phyloP scores from a whole-genome alignment of 2,113 vertebrate genomes.

The Athene noctua region DNA sequence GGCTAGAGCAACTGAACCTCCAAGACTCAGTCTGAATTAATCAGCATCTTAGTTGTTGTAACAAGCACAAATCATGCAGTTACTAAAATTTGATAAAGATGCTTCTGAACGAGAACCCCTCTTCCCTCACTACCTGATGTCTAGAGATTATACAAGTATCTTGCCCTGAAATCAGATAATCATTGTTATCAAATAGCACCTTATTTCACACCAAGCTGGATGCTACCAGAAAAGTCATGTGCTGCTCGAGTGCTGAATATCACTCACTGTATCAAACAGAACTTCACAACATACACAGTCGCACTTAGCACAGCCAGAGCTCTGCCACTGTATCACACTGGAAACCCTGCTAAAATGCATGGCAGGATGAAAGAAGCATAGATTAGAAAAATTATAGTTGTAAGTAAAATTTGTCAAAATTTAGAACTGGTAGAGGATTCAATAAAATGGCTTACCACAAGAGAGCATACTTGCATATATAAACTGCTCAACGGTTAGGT shows the following conservation, averaged over 20 bases:
- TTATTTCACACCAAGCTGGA: not conserved
- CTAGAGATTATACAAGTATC: not conserved
- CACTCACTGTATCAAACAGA: not conserved
- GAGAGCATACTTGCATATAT: slow-evolving; percentile 53
- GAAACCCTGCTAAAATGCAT: not conserved
- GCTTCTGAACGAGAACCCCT: not conserved
- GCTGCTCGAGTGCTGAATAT: not conserved
- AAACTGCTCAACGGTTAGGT: not conserved
- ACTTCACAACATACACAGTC: not conserved
- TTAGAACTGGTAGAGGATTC: not conserved
- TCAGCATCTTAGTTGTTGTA: not conserved
- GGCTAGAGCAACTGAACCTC: not conserved
- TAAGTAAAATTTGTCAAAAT: not conserved
- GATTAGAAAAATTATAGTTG: accelerated
- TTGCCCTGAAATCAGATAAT: not conserved
- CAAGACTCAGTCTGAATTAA: not conserved
- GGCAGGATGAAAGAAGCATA: accelerated
- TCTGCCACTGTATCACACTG: not conserved
- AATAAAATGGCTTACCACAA: slow-evolving; percentile 51
- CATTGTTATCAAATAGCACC: not conserved
- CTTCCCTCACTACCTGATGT: not conserved
- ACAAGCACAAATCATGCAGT: not conserved
- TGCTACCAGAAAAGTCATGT: not conserved
- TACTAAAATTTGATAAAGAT: not conserved
- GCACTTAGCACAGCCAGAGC: not conserved